These are phyloP conservation scores for Drosophila testacea DNA, from an alignment of 2,888 invertebrate species.

Conservation along the genomic window DNA sequence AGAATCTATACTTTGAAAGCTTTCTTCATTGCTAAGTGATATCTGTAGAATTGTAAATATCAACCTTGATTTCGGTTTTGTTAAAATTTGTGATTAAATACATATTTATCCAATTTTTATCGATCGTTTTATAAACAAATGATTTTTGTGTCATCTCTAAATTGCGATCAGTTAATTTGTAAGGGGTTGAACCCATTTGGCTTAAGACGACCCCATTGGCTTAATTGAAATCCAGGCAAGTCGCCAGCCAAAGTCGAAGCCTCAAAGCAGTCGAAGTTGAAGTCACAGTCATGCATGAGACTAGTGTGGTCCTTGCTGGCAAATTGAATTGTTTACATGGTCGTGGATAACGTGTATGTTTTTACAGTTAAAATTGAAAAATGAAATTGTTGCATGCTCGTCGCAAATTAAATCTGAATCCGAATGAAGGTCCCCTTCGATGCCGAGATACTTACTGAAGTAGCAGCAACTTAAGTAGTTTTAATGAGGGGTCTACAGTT, in stretches of 20 bases:
- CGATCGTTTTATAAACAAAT: neutral
- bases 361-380: slow-evolving; percentile 81
- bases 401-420: slow-evolving; percentile 68
- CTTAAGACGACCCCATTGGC: slow-evolving; percentile 49
- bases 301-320: slow-evolving; percentile 60
- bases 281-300: slow-evolving; percentile 30
- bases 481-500: slow-evolving; percentile 69
- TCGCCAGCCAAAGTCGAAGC: slow-evolving; percentile 11
- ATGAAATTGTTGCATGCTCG: slow-evolving; percentile 81
- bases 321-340: slow-evolving; percentile 77
- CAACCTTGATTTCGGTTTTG: too few species aligned
- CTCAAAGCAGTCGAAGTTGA: neutral
- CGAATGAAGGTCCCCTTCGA: slow-evolving; percentile 27
- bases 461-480: slow-evolving; percentile 67
- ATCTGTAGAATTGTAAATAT: too few species aligned
- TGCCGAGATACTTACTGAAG: slow-evolving; percentile 29
- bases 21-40: too few species aligned
- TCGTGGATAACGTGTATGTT: slow-evolving; percentile 73
- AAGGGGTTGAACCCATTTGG: slow-evolving; percentile 54
- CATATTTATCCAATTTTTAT: neutral
- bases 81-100: too few species aligned
- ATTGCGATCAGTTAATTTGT: neutral
- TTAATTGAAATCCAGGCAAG: slow-evolving; percentile 70
- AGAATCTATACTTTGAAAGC: too few species aligned
- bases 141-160: slow-evolving; percentile 30